Evolutionary conservation across 2,113 vertebrate species (phyloP).

Genomic region (Emydocephalus ijimae): DNA sequence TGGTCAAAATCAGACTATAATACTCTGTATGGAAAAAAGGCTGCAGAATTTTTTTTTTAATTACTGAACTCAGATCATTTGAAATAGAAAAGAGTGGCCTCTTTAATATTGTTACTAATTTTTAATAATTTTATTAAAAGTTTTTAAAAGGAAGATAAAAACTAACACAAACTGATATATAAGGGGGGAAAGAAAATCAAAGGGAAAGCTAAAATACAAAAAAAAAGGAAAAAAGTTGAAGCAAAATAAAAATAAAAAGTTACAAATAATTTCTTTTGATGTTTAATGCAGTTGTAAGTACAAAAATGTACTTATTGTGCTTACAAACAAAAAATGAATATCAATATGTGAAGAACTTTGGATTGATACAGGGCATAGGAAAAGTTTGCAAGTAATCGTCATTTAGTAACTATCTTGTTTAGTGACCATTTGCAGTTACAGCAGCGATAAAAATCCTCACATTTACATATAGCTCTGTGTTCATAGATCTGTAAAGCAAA

Average conservation of each 20-base stretch:
- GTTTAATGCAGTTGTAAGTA: background rate
- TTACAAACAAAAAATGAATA: background rate
- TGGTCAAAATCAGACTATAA: background rate
- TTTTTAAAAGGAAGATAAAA: background rate
- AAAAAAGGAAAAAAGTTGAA: background rate
- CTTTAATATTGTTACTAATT: background rate
- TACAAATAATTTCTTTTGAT: background rate
- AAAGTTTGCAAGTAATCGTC: background rate
- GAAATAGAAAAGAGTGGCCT: background rate
- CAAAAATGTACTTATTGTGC: background rate
- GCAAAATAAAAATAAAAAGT: background rate
- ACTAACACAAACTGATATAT: background rate
- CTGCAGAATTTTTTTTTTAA: background rate
- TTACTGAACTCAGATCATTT: background rate
- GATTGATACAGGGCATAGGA: background rate
- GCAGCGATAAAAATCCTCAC: background rate
- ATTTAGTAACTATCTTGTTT: background rate
- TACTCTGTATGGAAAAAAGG: background rate
- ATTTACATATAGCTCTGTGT: background rate
- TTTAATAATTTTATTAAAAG: background rate
- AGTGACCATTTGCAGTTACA: background rate
- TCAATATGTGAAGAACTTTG: background rate
- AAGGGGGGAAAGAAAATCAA: background rate
- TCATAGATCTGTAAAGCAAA: background rate
- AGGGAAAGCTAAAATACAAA: background rate